A percentile compares a stretch with the other conserved stretches of the same genome.
phyloP scores from a whole-genome alignment of 2,888 invertebrate species.

The Tethea ocularis region DNA sequence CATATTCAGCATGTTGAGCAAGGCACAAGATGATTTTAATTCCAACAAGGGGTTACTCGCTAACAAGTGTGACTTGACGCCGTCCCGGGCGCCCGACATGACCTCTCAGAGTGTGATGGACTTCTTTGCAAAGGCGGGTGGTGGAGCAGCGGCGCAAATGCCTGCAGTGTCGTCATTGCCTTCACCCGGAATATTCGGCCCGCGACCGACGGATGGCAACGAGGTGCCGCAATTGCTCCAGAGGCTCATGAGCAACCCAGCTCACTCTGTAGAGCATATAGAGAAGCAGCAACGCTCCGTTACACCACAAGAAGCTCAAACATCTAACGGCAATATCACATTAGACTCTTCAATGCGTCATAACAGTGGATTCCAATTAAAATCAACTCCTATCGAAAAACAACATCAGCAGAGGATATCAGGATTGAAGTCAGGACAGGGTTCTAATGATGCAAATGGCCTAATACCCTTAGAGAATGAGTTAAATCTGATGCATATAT shows the following conservation, averaged over 20 bases:
- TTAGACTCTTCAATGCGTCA: slow-evolving; percentile 60
- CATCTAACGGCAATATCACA: slow-evolving; percentile 64
- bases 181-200: slow-evolving; percentile 76
- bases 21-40: slow-evolving; percentile 95
- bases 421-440: slow-evolving; percentile 58
- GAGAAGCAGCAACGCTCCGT: slow-evolving; percentile 93
- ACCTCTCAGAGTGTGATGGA: slow-evolving; percentile 94
- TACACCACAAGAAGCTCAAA: slow-evolving; percentile 85
- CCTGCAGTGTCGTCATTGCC: slow-evolving; percentile 79
- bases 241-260: slow-evolving; percentile 92
- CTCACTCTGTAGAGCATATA: slow-evolving; percentile 93
- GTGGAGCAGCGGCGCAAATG: slow-evolving; percentile 80
- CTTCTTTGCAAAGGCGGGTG: slow-evolving; percentile 91
- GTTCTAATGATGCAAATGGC: slow-evolving; percentile 66
- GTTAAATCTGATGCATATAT: slow-evolving; percentile 79
- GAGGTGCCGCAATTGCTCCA: slow-evolving; percentile 88
- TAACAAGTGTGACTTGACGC: slow-evolving; percentile 64
- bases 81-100: slow-evolving; percentile 86
- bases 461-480: slow-evolving; percentile 77
- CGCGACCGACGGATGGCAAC: slow-evolving; percentile 74
- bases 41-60: slow-evolving; percentile 77
- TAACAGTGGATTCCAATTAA: slow-evolving; percentile 66
- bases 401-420: slow-evolving; percentile 66
- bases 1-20: slow-evolving; percentile 94
- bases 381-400: slow-evolving; percentile 74